Percentiles rank a stretch among this genome's conserved stretches.
These are phyloP conservation scores for Azorinus chamasolen DNA, from an alignment of 2,888 invertebrate genomes.

Conservation along the genomic window DNA sequence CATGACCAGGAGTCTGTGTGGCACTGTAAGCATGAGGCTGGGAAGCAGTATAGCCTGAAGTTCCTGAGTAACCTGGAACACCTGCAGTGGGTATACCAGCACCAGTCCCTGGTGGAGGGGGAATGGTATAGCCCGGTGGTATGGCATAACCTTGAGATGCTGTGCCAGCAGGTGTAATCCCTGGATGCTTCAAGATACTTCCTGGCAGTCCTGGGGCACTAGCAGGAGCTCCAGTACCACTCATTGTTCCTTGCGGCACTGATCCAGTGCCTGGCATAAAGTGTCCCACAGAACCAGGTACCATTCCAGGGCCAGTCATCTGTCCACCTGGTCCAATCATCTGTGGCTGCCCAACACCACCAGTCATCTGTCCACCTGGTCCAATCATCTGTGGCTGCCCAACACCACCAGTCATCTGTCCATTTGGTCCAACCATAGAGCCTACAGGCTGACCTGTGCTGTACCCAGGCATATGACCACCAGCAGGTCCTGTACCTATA, in stretches of 20 bases:
- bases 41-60: constrained; percentile 9
- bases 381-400: not conserved
- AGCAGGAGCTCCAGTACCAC: constrained; percentile 9
- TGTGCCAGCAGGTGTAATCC: constrained; percentile 29
- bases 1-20: constrained; percentile 62
- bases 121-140: constrained; percentile 50
- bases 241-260: not conserved
- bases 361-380: constrained; percentile 1
- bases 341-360: no score
- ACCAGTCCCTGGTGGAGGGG: constrained; percentile 34
- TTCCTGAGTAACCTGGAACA: constrained; percentile 19
- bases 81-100: constrained; percentile 22
- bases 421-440: constrained; percentile 3
- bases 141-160: constrained; percentile 51
- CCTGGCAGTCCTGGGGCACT: constrained; percentile 10
- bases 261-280: not conserved
- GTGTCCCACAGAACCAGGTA: not conserved
- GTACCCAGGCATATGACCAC: constrained; percentile 22
- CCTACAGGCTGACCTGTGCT: not conserved
- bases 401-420: not conserved
- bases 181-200: constrained; percentile 39
- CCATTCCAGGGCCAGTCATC: constrained; percentile 39
- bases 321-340: constrained; percentile 1
- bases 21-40: constrained; percentile 33
- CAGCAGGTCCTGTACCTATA: constrained; percentile 12